Evolutionary conservation across 2,797 vertebrate species (phyloP).

Genomic region (Mergus octosetaceus): DNA sequence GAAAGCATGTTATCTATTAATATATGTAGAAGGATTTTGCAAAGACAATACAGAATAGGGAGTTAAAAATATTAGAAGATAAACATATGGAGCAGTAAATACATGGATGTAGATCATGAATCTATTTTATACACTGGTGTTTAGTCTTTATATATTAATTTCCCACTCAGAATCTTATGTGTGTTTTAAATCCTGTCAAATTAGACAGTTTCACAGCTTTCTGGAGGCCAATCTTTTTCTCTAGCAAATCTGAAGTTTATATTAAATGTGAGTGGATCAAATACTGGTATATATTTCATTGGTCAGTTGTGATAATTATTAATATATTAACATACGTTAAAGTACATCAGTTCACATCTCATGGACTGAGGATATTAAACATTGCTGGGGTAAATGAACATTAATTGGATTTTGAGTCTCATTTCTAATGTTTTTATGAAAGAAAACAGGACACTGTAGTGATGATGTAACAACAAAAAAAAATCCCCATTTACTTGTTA

Average conservation of each 20-base stretch:
- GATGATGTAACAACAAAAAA: neutral
- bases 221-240: constrained; percentile 20
- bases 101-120: neutral
- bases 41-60: neutral
- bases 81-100: neutral
- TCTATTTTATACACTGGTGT: neutral
- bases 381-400: neutral
- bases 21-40: neutral
- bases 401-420: neutral
- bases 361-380: constrained; percentile 18
- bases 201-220: constrained; percentile 43
- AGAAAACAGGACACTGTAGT: neutral
- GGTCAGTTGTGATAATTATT: constrained; percentile 22
- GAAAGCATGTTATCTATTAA: neutral
- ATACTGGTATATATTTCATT: constrained; percentile 6
- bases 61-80: neutral
- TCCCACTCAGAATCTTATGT: neutral
- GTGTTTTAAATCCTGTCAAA: constrained; percentile 31
- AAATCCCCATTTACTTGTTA: neutral
- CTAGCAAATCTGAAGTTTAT: constrained; percentile 33
- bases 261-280: constrained; percentile 25
- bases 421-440: neutral
- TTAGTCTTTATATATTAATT: neutral
- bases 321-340: neutral
- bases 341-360: neutral